Conservation (phyloP, 1,140 invertebrate genomes). For the Anoplophora glabripennis region DNA sequence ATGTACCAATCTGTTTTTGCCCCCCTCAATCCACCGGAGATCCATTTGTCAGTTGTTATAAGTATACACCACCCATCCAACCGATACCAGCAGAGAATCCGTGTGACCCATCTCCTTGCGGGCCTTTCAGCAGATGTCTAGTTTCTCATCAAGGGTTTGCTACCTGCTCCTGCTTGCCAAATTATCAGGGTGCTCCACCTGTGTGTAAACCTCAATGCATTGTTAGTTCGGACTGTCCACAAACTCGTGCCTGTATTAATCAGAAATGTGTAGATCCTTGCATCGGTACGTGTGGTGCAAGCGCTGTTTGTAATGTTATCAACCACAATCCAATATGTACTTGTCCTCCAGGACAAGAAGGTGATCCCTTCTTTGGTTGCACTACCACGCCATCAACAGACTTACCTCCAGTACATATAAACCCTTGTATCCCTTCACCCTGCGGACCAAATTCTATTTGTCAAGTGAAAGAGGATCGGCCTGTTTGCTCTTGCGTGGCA, state of each 20-base stretch:
- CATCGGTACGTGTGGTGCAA: slow-evolving; percentile 71
- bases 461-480: slow-evolving; percentile 71
- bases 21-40: slow-evolving; percentile 69
- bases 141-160: slow-evolving; percentile 68
- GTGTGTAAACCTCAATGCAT: slow-evolving; percentile 78
- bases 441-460: slow-evolving; percentile 85
- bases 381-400: slow-evolving; percentile 51
- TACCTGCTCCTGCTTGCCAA: slow-evolving; percentile 76
- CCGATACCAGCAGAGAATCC: slow-evolving; percentile 52
- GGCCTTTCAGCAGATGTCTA: slow-evolving; percentile 73
- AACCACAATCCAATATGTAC: slow-evolving; percentile 82
- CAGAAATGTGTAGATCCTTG: slow-evolving; percentile 77
- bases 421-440: slow-evolving; percentile 76
- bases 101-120: slow-evolving; percentile 74
- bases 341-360: slow-evolving; percentile 68
- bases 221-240: slow-evolving; percentile 74
- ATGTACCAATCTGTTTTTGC: slow-evolving; percentile 76
- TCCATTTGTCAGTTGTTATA: slow-evolving; percentile 73
- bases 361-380: slow-evolving; percentile 79
- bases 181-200: slow-evolving; percentile 73
- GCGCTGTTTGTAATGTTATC: slow-evolving; percentile 70
- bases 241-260: slow-evolving; percentile 74
- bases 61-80: slow-evolving; percentile 49
- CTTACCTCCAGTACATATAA: slow-evolving; percentile 50
- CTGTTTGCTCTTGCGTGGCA: slow-evolving; percentile 74